Base-by-base conservation (phyloP, 1,140 invertebrate species). In the Aphelinus atriplicis region DNA sequence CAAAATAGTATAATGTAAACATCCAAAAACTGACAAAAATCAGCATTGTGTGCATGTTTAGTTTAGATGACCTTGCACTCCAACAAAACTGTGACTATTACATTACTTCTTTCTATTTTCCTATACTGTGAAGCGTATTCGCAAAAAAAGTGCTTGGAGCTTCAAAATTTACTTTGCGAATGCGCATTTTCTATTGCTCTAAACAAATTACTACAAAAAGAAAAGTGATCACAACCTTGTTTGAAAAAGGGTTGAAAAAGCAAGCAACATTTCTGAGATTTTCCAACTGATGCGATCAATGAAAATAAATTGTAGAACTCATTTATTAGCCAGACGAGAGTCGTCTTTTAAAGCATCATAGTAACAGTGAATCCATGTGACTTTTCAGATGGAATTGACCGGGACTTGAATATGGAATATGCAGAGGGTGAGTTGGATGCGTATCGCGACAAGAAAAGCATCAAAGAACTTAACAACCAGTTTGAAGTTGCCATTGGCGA, bases 401-500 rank as follows among this genome's bases (percentile, higher is more conserved):
- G 86, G 48, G 90, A 91, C 68, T 85, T 88, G 71, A 94, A 96
- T 86, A 92, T 94, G 82, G 92, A 94, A 79, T 89, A 96, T 75
- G 93, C 93, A 67, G 95, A 96, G 87, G 94, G 94, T 48, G 92
- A 95, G 75, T 91, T 95, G 74, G 87, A 88, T 56, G 85, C 81
- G 1, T 94, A 93, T 85, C 91, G 93, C 83, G 94, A 95, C 80
- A 95, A 95, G 84, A 96, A 96, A 85, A 93, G 93, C 78, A 89
- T 91, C 7, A 95, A 95, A 89, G 94, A 95, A 76, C 81, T 87
- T 1, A 84, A 84, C 71, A 90, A 90, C 74, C 94, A 95, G 85
- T 90, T 96, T 68, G 95, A 96, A 89, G 94, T 96, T 76, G 94
- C 94, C 48, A 96, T 96, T 79, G 94, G 95, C 6, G 95, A 96